phyloP scores from a whole-genome alignment of 2,888 invertebrate species.

The Agrotis exclamationis region DNA sequence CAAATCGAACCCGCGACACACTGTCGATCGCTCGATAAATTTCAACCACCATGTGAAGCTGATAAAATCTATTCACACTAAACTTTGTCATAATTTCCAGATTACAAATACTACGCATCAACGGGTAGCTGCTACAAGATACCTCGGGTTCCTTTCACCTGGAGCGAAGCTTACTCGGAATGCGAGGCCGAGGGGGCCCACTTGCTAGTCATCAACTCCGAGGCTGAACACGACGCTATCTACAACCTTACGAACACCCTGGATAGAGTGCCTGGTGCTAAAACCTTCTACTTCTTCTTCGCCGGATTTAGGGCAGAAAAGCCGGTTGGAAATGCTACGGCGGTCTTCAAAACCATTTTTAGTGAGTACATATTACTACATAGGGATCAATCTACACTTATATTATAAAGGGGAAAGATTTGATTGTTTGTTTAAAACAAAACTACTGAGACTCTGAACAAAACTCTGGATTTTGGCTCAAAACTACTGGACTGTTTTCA shows the following conservation, averaged over 20 bases:
- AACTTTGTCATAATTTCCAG: conserved; percentile 60
- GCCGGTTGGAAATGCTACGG: conserved; percentile 63
- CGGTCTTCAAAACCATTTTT: conserved; percentile 80
- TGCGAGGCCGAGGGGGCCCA: conserved; percentile 78
- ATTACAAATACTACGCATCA: conserved; percentile 71
- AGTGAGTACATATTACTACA: too few relatives aligned
- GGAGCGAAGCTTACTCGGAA: conserved; percentile 80
- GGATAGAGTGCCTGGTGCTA: conserved; percentile 33
- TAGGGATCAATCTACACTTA: too few relatives aligned
- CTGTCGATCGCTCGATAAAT: too few relatives aligned
- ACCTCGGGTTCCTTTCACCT: conserved; percentile 67
- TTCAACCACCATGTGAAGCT: too few relatives aligned
- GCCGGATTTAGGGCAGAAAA: conserved; percentile 78
- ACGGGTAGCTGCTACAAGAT: conserved; percentile 81
- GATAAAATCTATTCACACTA: neutral
- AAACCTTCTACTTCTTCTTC: conserved; percentile 71
- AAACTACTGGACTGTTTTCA: too few relatives aligned
- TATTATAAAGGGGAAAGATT: too few relatives aligned
- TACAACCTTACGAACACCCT: conserved; percentile 66
- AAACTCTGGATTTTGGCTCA: too few relatives aligned
- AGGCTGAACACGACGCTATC: conserved; percentile 72
- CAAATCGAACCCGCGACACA: too few relatives aligned
- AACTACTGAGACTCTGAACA: too few relatives aligned
- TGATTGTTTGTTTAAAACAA: too few relatives aligned
- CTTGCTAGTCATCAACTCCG: conserved; percentile 78